phyloP scores from a whole-genome alignment of 2,797 vertebrate genomes.

The Sebastes elongatus region DNA sequence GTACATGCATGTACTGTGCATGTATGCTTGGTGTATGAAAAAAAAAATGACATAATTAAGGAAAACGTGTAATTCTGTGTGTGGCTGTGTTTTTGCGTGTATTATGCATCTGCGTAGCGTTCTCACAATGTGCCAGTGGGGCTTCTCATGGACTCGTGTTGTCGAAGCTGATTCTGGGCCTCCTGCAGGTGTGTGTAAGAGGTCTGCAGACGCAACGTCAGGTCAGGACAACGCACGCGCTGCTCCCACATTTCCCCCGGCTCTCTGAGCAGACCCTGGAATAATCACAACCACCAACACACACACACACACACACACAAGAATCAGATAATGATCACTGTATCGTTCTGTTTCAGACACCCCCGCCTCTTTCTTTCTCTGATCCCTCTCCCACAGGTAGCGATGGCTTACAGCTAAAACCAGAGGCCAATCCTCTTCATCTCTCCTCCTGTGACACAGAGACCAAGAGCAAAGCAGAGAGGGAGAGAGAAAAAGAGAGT shows the following conservation, averaged over 20 bases:
- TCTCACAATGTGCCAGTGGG: slow-evolving; percentile 20
- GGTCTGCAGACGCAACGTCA: slow-evolving; percentile 82
- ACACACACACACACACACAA: slow-evolving; percentile 30
- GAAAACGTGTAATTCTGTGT: neutral
- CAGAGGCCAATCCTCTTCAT: slow-evolving; percentile 51
- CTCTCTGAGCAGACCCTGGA: slow-evolving; percentile 86
- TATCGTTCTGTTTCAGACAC: slow-evolving; percentile 28
- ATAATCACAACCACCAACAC: slow-evolving; percentile 33
- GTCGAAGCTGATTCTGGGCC: slow-evolving; percentile 73
- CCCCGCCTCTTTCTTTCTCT: slow-evolving; percentile 30
- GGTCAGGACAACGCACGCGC: slow-evolving; percentile 85
- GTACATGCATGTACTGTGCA: neutral
- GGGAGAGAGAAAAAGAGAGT: neutral
- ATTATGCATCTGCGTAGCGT: neutral
- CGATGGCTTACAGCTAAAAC: slow-evolving; percentile 54
- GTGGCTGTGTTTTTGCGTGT: neutral
- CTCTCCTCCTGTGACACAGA: slow-evolving; percentile 38
- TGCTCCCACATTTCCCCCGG: slow-evolving; percentile 84
- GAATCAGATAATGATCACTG: slow-evolving; percentile 50
- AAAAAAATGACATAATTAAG: neutral
- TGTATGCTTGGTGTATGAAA: slow-evolving; percentile 12
- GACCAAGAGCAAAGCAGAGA: neutral
- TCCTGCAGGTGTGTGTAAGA: slow-evolving; percentile 79
- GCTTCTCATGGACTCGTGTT: slow-evolving; percentile 50
- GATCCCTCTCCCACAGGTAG: slow-evolving; percentile 60